Evolutionary conservation across 2,888 invertebrate species (phyloP).

Genomic region (Coremacera marginata): DNA sequence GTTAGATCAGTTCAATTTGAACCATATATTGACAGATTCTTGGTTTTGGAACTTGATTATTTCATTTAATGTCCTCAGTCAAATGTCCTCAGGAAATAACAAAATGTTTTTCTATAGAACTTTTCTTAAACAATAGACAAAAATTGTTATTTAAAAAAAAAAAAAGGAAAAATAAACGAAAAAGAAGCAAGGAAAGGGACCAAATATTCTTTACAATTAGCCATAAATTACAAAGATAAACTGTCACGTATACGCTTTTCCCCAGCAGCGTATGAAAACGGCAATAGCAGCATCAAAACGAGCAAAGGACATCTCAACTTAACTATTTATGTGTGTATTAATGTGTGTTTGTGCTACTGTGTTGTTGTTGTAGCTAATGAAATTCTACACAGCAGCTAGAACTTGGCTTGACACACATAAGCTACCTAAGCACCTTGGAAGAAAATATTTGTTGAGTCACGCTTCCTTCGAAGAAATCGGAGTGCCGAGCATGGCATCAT

Average conservation of each 20-base stretch:
- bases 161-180: too few relatives aligned
- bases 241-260: conserved; percentile 23
- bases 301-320: neutral
- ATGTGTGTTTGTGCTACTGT: neutral
- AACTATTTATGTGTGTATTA: conserved; percentile 8
- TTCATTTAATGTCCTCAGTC: conserved; percentile 18
- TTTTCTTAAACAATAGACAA: neutral
- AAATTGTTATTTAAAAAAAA: neutral
- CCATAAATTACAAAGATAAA: conserved; percentile 37
- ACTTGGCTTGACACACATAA: neutral
- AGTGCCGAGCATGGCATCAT: conserved; percentile 22
- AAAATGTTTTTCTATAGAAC: too few relatives aligned
- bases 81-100: neutral
- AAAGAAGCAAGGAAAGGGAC: neutral
- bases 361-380: conserved; percentile 19
- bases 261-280: neutral
- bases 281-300: neutral
- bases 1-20: neutral
- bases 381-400: conserved; percentile 17
- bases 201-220: conserved; percentile 38
- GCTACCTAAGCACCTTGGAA: neutral
- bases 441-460: conserved; percentile 15
- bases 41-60: conserved; percentile 17
- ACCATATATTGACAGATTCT: conserved; percentile 1
- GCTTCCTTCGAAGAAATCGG: neutral